Base-by-base conservation (phyloP, 2,113 vertebrate species). In the Thamnophis sirtalis region DNA sequence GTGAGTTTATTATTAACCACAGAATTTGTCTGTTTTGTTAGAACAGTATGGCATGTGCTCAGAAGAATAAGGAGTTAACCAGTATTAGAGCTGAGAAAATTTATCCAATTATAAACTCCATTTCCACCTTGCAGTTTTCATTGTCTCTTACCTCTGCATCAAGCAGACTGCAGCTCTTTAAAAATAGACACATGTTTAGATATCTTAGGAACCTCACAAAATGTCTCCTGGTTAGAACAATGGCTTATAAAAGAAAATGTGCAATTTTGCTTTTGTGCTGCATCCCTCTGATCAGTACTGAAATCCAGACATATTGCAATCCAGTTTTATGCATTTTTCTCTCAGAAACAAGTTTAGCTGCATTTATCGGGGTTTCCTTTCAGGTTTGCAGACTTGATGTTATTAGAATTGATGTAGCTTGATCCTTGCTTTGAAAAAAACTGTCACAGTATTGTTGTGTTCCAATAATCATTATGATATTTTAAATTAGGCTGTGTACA, bases 401-500 rank as follows among this genome's bases (percentile, higher is more conserved):
- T 87, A 11, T 86, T 88, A 43, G 60, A 48, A 88, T 92, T 80
- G 33, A 24, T 91, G 13, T 73, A 49, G 13, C 53, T 50, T 5
- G 84, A 86, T 92, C 22, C 24, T 54, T 91, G 33, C 58, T 88
- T 54, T 60, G 73, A 53, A 88, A 22, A 85, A 85, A 38, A 24
- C 15, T 91, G 17, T 22, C 9, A 7, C 48, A 63, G 1, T 21
- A 51, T 50, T 68, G 6, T 50, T 68, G 10, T 9, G 4, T n/a
- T 90, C 11, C 4, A 53, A n/a, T n/a, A 24, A 54, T 73, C 26
- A 49, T 88, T 53, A 80, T 58, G 26, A 21, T 91, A n/a, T 50
- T 85, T 91, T 86, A 91, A 94, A 63, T 1, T 55, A 94, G 8
- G 1, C 11, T 60, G 50, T 15, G 84, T 93, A 91, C 90, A 92